Conservation (phyloP, 2,888 invertebrate genomes). For the Yponomeuta malinellus region DNA sequence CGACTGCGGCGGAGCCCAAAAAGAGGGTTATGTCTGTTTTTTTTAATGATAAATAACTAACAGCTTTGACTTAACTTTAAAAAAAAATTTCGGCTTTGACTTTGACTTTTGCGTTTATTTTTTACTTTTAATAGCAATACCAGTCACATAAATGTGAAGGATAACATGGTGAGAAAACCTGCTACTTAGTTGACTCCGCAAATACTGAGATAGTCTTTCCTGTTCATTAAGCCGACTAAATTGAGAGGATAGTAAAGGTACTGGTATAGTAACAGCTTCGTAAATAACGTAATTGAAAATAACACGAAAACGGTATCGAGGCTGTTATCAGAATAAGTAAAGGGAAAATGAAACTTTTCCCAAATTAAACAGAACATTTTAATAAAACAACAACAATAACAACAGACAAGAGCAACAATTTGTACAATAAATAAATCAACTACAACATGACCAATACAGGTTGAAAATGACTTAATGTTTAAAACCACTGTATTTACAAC, state of each 20-base stretch:
- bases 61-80: no score
- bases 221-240: not conserved
- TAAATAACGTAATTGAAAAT: no score
- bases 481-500: constrained; percentile 54
- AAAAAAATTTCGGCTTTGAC: no score
- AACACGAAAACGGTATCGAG: not conserved
- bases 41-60: no score
- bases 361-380: constrained; percentile 14
- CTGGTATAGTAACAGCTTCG: no score
- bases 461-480: constrained; percentile 76
- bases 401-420: constrained; percentile 21
- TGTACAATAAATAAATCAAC: constrained; percentile 74
- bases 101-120: no score
- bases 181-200: not conserved
- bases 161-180: not conserved
- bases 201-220: not conserved
- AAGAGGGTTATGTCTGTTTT: no score
- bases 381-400: constrained; percentile 1
- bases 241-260: no score
- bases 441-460: constrained; percentile 65
- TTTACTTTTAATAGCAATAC: not conserved
- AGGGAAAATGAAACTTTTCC: not conserved
- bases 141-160: not conserved
- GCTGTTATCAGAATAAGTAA: not conserved
- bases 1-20: no score